phyloP scores from a whole-genome alignment of 2,113 vertebrate genomes.

The Tylochromis polylepis region DNA sequence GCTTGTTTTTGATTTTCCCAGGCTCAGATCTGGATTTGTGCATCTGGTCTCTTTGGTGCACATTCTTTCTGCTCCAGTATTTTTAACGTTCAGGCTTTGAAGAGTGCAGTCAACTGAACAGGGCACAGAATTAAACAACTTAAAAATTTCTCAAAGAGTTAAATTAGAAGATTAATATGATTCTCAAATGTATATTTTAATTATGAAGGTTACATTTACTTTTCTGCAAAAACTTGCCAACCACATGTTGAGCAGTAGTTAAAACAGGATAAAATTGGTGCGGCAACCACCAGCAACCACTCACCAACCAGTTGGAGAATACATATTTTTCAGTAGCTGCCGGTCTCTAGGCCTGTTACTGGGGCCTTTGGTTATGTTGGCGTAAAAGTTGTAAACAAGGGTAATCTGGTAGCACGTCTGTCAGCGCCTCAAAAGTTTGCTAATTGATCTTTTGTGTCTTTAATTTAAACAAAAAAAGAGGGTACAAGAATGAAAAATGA shows the following conservation, averaged over 20 bases:
- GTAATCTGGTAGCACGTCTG: no score
- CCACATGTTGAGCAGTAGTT: background rate
- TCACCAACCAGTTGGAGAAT: background rate
- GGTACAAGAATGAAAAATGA: background rate
- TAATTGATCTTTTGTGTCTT: background rate
- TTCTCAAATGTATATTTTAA: background rate
- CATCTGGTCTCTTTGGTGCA: background rate
- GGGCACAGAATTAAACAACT: background rate
- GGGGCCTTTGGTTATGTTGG: accelerated
- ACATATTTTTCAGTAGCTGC: background rate
- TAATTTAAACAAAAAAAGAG: background rate
- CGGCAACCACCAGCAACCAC: background rate
- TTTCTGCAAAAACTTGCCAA: background rate
- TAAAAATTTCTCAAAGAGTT: background rate
- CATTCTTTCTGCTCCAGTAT: background rate
- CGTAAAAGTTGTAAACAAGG: background rate
- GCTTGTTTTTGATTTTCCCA: background rate
- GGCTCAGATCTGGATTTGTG: background rate
- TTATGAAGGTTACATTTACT: background rate
- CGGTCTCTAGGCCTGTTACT: no score
- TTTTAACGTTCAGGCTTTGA: background rate
- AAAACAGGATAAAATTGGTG: background rate
- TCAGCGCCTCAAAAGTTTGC: background rate
- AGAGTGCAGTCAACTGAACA: background rate
- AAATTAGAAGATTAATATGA: background rate